Base-by-base conservation (phyloP, 2,113 vertebrate genomes). In the Myiopsitta monachus region DNA sequence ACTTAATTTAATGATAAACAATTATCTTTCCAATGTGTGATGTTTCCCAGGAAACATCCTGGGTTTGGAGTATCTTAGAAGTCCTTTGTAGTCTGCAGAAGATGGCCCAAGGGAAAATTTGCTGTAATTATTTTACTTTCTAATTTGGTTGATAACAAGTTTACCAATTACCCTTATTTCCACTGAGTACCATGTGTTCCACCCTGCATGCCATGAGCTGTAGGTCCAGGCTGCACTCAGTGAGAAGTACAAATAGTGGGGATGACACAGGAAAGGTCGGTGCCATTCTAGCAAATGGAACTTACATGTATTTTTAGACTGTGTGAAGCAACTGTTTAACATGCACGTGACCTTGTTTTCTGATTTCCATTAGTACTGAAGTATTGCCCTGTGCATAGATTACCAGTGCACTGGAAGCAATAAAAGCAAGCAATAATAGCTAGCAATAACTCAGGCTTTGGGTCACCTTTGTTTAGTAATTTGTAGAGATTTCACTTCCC, bases 381-480 rank as follows among this genome's bases (percentile, higher is more conserved):
- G 69, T 24, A 31, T 28, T 90, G 57, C 73, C 59, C 7, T n/a
- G 78, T 86, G 94, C 83, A 26, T 44, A 47, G 87, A 70, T 94
- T 91, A 92, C 74, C 87, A 85, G 47, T 12, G 52, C 1, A 26
- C 90, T 94, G 88, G 63, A 66, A 93, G 95, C 92, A 90, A 55
- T 72, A 84, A 72, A 76, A 81, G 73, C 14, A 12, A 69, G 77
- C 55, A 47, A 61, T 90, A 86, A 90, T 83, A 83, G 62, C 44
- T 41, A 46, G 80, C 88, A 82, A 62, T 89, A 87, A 94, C 62
- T 88, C 0, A 4, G 81, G 59, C 74, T 81, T 85, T 87, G 74
- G 80, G 96, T 94, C 94, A 94, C 83, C 88, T 90, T 96, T 47
- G 13, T 19, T 49, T 66, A 66, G 26, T 41, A 24, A 93, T 93